Percentiles rank a stretch among this genome's conserved stretches.
phyloP scores from a whole-genome alignment of 2,888 invertebrate species.

The Lochmaea crataegi region DNA sequence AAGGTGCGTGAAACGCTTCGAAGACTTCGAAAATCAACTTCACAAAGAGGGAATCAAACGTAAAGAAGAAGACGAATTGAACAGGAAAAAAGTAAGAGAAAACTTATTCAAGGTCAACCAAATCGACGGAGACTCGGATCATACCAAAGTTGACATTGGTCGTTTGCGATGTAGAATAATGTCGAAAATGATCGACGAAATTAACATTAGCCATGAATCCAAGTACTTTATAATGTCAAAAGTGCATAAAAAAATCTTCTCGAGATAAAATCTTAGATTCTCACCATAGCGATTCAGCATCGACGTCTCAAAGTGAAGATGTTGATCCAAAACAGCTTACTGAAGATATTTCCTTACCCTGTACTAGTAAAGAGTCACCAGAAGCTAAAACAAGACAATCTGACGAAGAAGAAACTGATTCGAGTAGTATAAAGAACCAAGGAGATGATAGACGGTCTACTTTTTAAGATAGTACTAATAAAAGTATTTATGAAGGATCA shows the following conservation, averaged over 20 bases:
- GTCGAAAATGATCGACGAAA: slow-evolving; percentile 54
- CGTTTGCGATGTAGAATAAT: slow-evolving; percentile 58
- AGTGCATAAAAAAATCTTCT: slow-evolving; percentile 30
- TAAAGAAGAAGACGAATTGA: slow-evolving; percentile 36
- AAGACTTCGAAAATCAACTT: slow-evolving; percentile 58
- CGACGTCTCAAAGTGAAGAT: not conserved
- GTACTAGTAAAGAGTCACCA: not conserved
- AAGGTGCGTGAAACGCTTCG: slow-evolving; percentile 63
- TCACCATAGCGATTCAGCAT: slow-evolving; percentile 14
- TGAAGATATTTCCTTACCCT: not conserved
- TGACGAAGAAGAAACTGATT: not conserved
- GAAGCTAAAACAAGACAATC: not conserved
- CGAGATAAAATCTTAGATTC: slow-evolving; percentile 30
- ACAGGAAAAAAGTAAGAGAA: slow-evolving; percentile 13
- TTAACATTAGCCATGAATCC: slow-evolving; percentile 41
- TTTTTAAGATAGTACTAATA: not conserved
- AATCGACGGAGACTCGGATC: not conserved
- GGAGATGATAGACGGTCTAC: not conserved
- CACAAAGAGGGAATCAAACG: slow-evolving; percentile 46
- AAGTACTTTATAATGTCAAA: slow-evolving; percentile 38
- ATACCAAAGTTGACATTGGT: slow-evolving; percentile 33
- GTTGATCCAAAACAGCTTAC: not conserved
- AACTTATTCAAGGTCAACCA: not conserved
- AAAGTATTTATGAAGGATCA: not conserved
- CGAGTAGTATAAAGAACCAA: not conserved